Conservation (phyloP, 2,888 invertebrate species). For the Ormyrus thymus region DNA sequence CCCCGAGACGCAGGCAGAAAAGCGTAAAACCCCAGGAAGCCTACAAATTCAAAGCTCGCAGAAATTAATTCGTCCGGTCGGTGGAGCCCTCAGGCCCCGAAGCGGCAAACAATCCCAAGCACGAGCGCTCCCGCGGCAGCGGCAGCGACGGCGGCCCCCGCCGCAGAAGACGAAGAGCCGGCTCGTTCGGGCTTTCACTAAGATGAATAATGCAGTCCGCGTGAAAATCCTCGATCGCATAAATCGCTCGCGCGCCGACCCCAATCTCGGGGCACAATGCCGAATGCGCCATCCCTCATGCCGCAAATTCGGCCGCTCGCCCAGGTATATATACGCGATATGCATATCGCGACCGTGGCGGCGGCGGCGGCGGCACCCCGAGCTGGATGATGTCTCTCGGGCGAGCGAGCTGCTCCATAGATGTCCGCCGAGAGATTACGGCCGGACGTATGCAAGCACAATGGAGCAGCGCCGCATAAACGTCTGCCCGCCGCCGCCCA, state of each 20-base stretch:
- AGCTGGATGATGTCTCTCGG: slow-evolving; percentile 23
- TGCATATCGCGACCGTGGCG: slow-evolving; percentile 17
- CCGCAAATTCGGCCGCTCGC: slow-evolving; percentile 15
- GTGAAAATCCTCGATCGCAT: slow-evolving; percentile 41
- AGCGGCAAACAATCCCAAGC: too few relatives aligned
- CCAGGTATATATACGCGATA: slow-evolving; percentile 2
- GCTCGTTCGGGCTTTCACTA: neutral
- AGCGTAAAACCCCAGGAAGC: too few relatives aligned
- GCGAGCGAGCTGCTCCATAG: slow-evolving; percentile 44
- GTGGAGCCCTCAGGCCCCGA: too few relatives aligned
- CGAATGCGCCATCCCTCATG: slow-evolving; percentile 35
- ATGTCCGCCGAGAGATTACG: slow-evolving; percentile 59
- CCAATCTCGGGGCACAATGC: slow-evolving; percentile 21
- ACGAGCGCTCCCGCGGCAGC: too few relatives aligned
- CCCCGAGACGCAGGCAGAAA: too few relatives aligned
- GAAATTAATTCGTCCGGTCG: too few relatives aligned
- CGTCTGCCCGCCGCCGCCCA: too few relatives aligned
- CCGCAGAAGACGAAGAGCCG: neutral
- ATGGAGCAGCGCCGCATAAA: neutral
- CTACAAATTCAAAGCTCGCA: too few relatives aligned
- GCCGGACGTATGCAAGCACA: neutral
- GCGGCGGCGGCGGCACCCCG: neutral
- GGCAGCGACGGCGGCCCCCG: too few relatives aligned
- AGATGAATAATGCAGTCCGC: slow-evolving; percentile 42
- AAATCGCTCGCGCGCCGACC: slow-evolving; percentile 17